These are phyloP conservation scores for Hycleus phaleratus DNA, from an alignment of 1,140 invertebrate genomes.

Conservation along the genomic window DNA sequence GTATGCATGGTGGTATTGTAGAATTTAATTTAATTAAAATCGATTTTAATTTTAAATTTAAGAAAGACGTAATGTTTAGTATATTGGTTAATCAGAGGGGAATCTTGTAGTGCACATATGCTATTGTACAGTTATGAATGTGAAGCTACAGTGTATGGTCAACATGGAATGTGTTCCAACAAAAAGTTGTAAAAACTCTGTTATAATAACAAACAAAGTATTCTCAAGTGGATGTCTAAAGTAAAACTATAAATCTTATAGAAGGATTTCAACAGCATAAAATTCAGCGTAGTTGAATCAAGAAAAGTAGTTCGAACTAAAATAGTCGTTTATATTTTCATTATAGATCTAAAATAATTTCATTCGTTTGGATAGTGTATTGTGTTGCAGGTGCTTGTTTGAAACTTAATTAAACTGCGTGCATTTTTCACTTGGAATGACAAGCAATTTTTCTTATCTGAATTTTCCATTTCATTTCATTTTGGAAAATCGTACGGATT, in stretches of 20 bases:
- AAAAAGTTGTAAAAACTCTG: conserved; percentile 11
- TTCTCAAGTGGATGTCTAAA: conserved; percentile 8
- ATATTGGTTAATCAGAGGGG: too few relatives aligned
- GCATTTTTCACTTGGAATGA: conserved; percentile 14
- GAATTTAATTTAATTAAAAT: too few relatives aligned
- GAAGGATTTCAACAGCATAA: conserved; percentile 6
- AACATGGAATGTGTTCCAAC: background rate
- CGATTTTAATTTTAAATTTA: too few relatives aligned
- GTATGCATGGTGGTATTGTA: too few relatives aligned
- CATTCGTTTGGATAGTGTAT: conserved; percentile 2
- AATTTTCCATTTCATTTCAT: conserved; percentile 10
- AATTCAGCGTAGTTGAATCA: conserved; percentile 1
- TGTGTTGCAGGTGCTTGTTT: conserved; percentile 14
- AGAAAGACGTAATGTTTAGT: too few relatives aligned
- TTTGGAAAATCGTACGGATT: background rate
- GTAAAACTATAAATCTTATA: conserved; percentile 11
- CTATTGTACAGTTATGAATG: too few relatives aligned
- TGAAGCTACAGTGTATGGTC: too few relatives aligned
- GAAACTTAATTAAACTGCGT: conserved; percentile 16
- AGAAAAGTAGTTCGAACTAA: conserved; percentile 10
- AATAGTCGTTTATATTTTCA: conserved; percentile 13
- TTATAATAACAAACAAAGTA: conserved; percentile 8
- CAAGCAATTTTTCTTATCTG: conserved; percentile 15
- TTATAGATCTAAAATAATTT: conserved; percentile 13
- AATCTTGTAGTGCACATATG: too few relatives aligned